Base-by-base conservation (phyloP, 2,888 invertebrate genomes). In the Cyaniris semiargus region DNA sequence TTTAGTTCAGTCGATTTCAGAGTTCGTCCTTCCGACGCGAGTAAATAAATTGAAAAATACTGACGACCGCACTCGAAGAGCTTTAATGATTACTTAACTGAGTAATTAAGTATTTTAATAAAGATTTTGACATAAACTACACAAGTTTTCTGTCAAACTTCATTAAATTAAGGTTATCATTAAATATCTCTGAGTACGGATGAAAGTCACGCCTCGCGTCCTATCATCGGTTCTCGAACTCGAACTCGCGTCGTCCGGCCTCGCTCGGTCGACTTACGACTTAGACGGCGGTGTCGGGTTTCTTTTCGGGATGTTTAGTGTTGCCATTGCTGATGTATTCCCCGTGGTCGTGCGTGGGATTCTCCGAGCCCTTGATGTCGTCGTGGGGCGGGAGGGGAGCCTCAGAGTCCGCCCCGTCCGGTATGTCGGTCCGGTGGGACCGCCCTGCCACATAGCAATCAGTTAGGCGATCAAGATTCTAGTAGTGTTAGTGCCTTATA, bases 331-430 rank as follows among this genome's bases (percentile, higher is more conserved):
- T 94, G 89, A 95, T 95, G 89, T 95, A 95, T 79, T 95, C 95
- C 79, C 94, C 95, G 86, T 95, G 95, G 84, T 95, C 95, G 84
- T 95, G 95, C 75, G 94, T 92, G 81, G 94, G 95, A 85, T 95
- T 95, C 84, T 95, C 94, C 56, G 95, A 91, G 82, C 95, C 95
- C 87, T 95, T 94, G 86, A 91, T 85, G 88, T 95, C 95, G 78
- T 95, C 95, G 81, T 95, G 95, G 34, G 95, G 90, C 70, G 94
- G 95, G 15, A 95, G 92, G 60, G 95, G 95, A 80, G 95, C 95
- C 83, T 95, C 95, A 79, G 95, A 95, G 81, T 95, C 95, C 81
- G 92, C 95, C 76, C 95, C 95, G 85, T 95, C 95, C 75, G 95
- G 95, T 83, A 95, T 93, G 86, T 95, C 95, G 80, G 95, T 95